Percentiles rank a stretch among this genome's conserved stretches.
These are phyloP conservation scores for Pseudochromis fuscus DNA, from an alignment of 2,797 vertebrate species.

Conservation along the genomic window DNA sequence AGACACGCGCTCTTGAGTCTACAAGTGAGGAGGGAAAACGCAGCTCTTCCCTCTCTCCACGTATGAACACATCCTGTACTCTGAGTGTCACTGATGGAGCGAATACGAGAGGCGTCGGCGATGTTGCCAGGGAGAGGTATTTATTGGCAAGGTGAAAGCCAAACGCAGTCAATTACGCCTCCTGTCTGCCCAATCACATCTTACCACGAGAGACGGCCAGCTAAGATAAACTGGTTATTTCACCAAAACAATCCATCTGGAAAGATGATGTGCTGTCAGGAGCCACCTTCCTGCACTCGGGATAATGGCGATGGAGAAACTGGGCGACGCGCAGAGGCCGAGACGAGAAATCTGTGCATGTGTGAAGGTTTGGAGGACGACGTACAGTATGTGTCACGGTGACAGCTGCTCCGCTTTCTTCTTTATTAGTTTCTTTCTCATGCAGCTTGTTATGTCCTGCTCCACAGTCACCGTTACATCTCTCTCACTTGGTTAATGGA, in stretches of 20 bases:
- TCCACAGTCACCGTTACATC: slow-evolving; percentile 9
- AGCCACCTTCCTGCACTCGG: slow-evolving; percentile 62
- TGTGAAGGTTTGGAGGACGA: slow-evolving; percentile 36
- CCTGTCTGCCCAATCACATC: slow-evolving; percentile 82
- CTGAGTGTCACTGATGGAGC: slow-evolving; percentile 73
- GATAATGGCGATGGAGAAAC: slow-evolving; percentile 68
- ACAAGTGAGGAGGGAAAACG: slow-evolving; percentile 33
- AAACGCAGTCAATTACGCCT: slow-evolving; percentile 84
- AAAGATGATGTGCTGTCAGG: slow-evolving; percentile 72
- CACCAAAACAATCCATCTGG: slow-evolving; percentile 80
- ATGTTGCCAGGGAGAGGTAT: slow-evolving; percentile 75
- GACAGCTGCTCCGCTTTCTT: slow-evolving; percentile 25
- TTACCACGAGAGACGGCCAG: slow-evolving; percentile 78
- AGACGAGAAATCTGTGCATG: slow-evolving; percentile 27
- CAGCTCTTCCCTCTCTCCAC: slow-evolving; percentile 21
- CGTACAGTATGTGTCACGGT: slow-evolving; percentile 12
- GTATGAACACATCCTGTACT: slow-evolving; percentile 43
- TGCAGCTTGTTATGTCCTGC: slow-evolving; percentile 9
- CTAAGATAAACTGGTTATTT: slow-evolving; percentile 83
- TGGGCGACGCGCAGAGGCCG: slow-evolving; percentile 44
- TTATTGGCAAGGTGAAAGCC: slow-evolving; percentile 84
- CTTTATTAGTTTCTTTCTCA: slow-evolving; percentile 43
- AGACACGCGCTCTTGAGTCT: slow-evolving; percentile 10
- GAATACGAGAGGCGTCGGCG: slow-evolving; percentile 69
- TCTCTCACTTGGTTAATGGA: slow-evolving; percentile 13